phyloP scores from a whole-genome alignment of 2,113 vertebrate genomes.

The Syrmaticus mikado region DNA sequence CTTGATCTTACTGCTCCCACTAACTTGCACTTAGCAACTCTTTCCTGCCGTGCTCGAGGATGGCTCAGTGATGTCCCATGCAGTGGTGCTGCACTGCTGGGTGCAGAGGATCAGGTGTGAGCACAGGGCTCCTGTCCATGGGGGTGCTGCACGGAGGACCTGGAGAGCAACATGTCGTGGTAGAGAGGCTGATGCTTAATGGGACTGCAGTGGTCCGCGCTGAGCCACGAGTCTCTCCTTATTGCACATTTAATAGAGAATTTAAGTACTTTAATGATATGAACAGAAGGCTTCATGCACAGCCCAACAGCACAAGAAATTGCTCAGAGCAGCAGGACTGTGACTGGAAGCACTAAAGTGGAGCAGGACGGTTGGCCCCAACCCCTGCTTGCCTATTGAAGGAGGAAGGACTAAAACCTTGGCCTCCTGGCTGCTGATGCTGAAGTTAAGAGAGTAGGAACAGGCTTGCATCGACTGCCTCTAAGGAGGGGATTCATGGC shows the following conservation, averaged over 20 bases:
- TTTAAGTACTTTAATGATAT: too few species aligned
- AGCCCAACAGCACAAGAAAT: background rate
- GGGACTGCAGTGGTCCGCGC: background rate
- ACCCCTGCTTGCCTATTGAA: background rate
- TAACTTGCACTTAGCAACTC: background rate
- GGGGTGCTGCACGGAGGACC: background rate
- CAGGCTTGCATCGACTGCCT: background rate
- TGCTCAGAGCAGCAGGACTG: background rate
- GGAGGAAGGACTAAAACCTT: background rate
- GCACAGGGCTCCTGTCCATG: background rate
- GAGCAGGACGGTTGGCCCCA: background rate
- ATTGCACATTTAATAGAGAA: background rate
- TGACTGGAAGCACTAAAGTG: background rate
- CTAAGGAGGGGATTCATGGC: background rate
- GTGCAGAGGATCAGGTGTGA: background rate
- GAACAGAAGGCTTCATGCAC: background rate
- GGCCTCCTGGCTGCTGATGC: background rate
- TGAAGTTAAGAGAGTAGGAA: background rate
- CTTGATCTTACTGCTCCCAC: background rate
- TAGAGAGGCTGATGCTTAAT: background rate
- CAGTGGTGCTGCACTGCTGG: background rate
- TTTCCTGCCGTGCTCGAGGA: background rate
- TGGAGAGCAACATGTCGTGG: background rate
- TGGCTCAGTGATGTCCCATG: accelerated
- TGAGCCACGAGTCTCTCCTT: background rate